Base-by-base conservation (phyloP, 2,113 vertebrate species). In the Numenius arquata region DNA sequence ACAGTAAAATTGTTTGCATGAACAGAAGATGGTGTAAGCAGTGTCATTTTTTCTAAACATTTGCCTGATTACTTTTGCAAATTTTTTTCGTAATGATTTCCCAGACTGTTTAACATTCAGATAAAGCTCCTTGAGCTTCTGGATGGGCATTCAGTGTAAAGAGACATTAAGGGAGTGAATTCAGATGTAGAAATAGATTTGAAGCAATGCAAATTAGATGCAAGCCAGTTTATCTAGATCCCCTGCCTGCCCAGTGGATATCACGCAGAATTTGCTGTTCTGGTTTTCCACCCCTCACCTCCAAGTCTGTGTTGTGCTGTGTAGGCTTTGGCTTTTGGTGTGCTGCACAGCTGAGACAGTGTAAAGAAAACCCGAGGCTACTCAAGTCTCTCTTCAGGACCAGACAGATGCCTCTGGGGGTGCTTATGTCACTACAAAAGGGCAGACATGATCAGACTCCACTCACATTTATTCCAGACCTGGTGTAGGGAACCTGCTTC, bases 211-310 rank as follows among this genome's bases (percentile, higher is more conserved):
- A 89, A 83, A 95, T 67, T 61, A 85, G 5, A 36, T 61, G 17
- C 26, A 89, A 96, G 45, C 94, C 48, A 75, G 90, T 92, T 90
- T 76, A 62, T 92, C 90, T 50, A 90, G 96, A 74, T 89, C 32
- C 15, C 26, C 55, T 75, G 36, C 66, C 77, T 65, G 40, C 40
- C 65, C 45, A 29, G 48, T 3, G 0, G 43, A 29, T 90, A 89
- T 56, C 48, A 48, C 1, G 3, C 4, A 67, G 47, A 59, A 88
- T 93, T 71, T 70, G 12, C 7, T 78, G 25, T 71, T 94, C 47
- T 71, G 36, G 9, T 47, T 94, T 93, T 94, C 12, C 17, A 65
- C 18, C 8, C 27, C 9, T 84, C 50, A 74, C 3, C 11, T 2
- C 8, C 47, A 88, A 43, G 9, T 48, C 9, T 6, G 6, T 32